Evolutionary conservation across 2,888 invertebrate genomes (phyloP), one percentile per base, ranked within the genome.

Genomic region (Habroteleia sp.): DNA sequence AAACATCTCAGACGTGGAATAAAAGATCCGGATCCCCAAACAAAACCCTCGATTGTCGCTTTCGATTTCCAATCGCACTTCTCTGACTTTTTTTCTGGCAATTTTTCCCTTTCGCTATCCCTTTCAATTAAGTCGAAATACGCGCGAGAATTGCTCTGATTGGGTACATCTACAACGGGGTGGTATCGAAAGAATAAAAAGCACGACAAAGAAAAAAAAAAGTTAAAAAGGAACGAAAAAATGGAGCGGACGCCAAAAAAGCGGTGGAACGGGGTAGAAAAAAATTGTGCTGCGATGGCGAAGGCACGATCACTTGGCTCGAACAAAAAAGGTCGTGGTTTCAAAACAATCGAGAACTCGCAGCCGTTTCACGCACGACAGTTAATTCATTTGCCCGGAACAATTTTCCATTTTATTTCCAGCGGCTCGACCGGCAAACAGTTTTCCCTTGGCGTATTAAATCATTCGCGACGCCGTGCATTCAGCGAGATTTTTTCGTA

Each of bases 371-470:
- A 56, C 48, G 63, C 65, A 20, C 58, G 72, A 65, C 65, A 65
- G 65, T 50, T 72, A 72, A 72, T 72, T 65, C 73, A 73, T 73
- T 73, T 73, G 60, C 29, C 46, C 44, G 44, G 65, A 44, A 73
- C 56, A 52, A 66, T 73, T 66, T 73, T 73, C 65, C 65, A 66
- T 73, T 65, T 65, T 73, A 73, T 66, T 73, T 60, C 37, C 52
- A 65, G 44, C 50, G 54, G 48, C 44, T 33, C 50, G 50, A 37
- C 56, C 58, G 58, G 72, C 65, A 65, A 72, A 73, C 73, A 52
- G 65, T 58, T 73, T 73, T 66, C 50, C 65, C 42, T 25, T 10
- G 46, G 46, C 35, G 52, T 54, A 44, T 73, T 73, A 66, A 73
- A 66, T 73, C 66, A 66, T 73, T 66, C 54, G 42, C 39, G 35